Conservation (phyloP, 2,113 vertebrate species). For the Sebastes schlegelii region DNA sequence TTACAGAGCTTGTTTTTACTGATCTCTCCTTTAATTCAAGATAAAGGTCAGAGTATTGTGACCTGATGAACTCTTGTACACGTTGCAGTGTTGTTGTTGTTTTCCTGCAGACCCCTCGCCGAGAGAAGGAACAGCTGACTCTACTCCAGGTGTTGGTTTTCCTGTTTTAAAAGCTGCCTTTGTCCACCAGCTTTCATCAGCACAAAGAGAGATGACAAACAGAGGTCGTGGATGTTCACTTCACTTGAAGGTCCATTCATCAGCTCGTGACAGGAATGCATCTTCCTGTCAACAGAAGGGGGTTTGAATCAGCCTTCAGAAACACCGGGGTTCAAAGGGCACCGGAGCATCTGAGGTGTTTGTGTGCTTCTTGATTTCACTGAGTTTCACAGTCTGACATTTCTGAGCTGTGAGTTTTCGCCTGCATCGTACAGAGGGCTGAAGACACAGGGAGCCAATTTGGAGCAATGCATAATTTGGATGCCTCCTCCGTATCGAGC, state of each 20-base stretch:
- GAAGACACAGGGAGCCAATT: constrained; percentile 64
- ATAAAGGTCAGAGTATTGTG: constrained; percentile 24
- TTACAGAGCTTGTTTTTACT: constrained; percentile 5
- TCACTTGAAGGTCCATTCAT: constrained; percentile 28
- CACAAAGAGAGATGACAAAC: constrained; percentile 37
- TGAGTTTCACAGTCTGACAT: constrained; percentile 31
- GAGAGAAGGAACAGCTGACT: constrained; percentile 38
- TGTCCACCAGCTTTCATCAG: constrained; percentile 18
- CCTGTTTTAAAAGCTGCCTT: constrained; percentile 13
- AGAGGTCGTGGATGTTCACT: constrained; percentile 12
- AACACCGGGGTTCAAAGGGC: neutral
- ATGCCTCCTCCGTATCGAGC: constrained; percentile 44
- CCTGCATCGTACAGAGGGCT: constrained; percentile 15
- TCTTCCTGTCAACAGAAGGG: constrained; percentile 23
- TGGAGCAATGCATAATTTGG: constrained; percentile 59
- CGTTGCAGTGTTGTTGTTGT: constrained; percentile 22
- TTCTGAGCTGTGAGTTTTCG: constrained; percentile 28
- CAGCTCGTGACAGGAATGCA: constrained; percentile 32
- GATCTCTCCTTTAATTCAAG: constrained; percentile 5
- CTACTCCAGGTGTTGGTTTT: constrained; percentile 13
- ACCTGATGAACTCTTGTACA: neutral
- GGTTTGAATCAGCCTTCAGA: constrained; percentile 3
- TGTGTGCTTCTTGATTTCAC: constrained; percentile 9
- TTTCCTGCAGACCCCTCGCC: neutral
- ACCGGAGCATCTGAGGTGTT: constrained; percentile 7